phyloP scores from a whole-genome alignment of 2,797 vertebrate genomes.

The Buceros bicornis region DNA sequence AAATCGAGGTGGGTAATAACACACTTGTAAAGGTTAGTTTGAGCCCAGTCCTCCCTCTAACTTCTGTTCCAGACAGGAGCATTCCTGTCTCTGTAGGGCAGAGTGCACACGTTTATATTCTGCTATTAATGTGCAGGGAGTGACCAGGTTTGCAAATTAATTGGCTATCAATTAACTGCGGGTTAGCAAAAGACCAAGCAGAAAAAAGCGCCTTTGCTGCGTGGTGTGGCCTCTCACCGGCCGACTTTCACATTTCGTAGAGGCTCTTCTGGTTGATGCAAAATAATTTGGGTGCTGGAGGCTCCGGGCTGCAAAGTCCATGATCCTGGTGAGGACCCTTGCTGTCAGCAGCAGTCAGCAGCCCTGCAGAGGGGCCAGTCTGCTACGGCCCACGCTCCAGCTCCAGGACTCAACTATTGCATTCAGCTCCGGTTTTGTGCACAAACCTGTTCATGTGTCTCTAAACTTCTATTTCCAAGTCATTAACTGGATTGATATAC shows the following conservation, averaged over 20 bases:
- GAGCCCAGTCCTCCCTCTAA: background rate
- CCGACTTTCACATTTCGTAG: background rate
- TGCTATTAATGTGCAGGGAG: background rate
- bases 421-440: background rate
- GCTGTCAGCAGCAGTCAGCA: background rate
- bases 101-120: background rate
- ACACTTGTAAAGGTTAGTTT: background rate
- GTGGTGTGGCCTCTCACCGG: background rate
- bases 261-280: background rate
- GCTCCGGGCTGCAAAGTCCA: background rate
- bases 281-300: background rate
- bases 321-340: background rate
- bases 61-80: background rate
- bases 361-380: background rate
- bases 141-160: background rate
- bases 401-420: background rate
- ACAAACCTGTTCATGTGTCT: background rate
- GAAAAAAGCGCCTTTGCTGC: background rate
- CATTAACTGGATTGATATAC: constrained; percentile 41
- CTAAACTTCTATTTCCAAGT: constrained; percentile 51
- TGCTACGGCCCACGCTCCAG: background rate
- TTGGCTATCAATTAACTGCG: background rate
- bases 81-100: background rate
- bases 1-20: background rate
- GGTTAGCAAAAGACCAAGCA: background rate